Base-by-base conservation (phyloP, 1,140 invertebrate genomes). In the Episyrphus balteatus region DNA sequence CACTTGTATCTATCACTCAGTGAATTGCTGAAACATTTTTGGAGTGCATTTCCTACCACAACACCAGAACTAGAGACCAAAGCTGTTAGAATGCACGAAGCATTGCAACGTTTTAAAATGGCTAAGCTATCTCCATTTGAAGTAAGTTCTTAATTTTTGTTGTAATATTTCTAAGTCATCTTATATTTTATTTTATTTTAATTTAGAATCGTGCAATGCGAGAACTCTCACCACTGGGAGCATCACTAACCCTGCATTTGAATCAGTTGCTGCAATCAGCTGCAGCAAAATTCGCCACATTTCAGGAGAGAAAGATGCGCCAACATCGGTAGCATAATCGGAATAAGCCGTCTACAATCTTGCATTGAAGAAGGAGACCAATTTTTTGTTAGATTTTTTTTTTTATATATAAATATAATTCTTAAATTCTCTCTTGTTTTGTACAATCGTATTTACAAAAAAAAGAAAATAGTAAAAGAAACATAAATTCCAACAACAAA, bases 11-110 rank as follows among this genome's bases (percentile, higher is more conserved):
- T 84, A 12, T 88, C 88, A 13, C 73, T 87, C 2, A 82, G 86
- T 52, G 92, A 97, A 73, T 71, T 98, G 38, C 68, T 97, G 8
- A 79, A 86, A 47, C 91, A 96, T 70, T 93, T 97, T 71, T 98
- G 93, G 92, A 76, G 81, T 21, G 89, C 89, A 68, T 95, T 97
- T 72, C 93, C 92, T 41, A 83, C 86, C 11, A 89, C 85, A 0
- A 85, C 82, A 8, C 76, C 81, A 33, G 77, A 81, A 44, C 68
- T 84, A 11, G 83, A 90, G 61, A 83, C 88, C 30, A 90, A 93
- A 70, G 80, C 86, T 2, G 73, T 81, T 17, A 80, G 82, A 57
- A 92, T 92, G 82, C 85, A 93, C 50, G 82, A 87, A 52, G 90
- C 90, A 1, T 62, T 97, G 42, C 82, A 88, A 44, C 80, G 85